phyloP scores from a whole-genome alignment of 1,140 invertebrate genomes.

The Schlechtendalia chinensis region DNA sequence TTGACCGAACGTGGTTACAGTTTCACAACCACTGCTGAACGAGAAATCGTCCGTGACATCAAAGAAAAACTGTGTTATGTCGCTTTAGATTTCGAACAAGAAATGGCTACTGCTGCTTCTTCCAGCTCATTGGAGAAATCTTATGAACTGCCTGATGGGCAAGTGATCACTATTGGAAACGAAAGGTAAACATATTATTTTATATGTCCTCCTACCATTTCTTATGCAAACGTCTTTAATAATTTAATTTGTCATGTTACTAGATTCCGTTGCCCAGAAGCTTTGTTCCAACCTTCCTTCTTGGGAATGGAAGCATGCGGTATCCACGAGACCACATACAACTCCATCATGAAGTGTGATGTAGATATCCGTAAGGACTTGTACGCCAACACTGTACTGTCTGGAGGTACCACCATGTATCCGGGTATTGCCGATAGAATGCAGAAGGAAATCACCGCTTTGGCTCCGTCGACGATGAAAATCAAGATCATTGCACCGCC shows the following conservation, averaged over 20 bases:
- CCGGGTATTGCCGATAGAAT: slow-evolving; percentile 82
- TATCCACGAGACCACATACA: slow-evolving; percentile 93
- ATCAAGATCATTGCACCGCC: slow-evolving; percentile 82
- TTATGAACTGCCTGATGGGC: slow-evolving; percentile 91
- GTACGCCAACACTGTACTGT: slow-evolving; percentile 94
- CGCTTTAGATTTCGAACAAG: slow-evolving; percentile 88
- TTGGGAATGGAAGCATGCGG: slow-evolving; percentile 93
- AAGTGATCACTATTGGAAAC: slow-evolving; percentile 80
- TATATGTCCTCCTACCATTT: not conserved
- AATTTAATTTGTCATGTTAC: slow-evolving; percentile 72
- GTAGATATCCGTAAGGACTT: slow-evolving; percentile 91
- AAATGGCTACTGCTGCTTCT: slow-evolving; percentile 90
- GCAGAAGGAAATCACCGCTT: slow-evolving; percentile 74
- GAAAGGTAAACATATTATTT: slow-evolving; percentile 43
- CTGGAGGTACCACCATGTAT: slow-evolving; percentile 96
- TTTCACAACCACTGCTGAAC: slow-evolving; percentile 93
- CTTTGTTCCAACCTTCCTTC: slow-evolving; percentile 94
- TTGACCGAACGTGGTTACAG: slow-evolving; percentile 93
- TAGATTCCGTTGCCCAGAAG: slow-evolving; percentile 95
- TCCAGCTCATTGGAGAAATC: slow-evolving; percentile 90
- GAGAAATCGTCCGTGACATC: slow-evolving; percentile 95
- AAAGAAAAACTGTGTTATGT: slow-evolving; percentile 92
- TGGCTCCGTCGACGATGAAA: slow-evolving; percentile 74
- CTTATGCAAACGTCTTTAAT: slow-evolving; percentile 50
- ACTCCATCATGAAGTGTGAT: slow-evolving; percentile 97